phyloP scores from a whole-genome alignment of 2,797 vertebrate genomes.

The Pyrrhura leucotis region DNA sequence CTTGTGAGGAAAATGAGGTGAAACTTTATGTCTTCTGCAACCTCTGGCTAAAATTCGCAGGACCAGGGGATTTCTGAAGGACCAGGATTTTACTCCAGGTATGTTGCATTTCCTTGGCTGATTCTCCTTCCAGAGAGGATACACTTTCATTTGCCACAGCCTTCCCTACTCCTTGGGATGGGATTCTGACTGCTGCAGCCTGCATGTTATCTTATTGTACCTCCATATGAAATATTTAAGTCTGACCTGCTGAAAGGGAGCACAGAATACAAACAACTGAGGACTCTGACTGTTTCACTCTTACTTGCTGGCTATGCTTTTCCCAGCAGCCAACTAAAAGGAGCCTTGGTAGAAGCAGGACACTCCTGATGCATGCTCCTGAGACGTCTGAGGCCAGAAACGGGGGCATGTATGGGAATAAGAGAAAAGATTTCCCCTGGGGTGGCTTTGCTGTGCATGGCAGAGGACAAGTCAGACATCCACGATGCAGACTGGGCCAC shows the following conservation, averaged over 20 bases:
- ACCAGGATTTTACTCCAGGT: fast-evolving
- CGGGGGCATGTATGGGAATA: fast-evolving
- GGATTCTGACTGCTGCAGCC: not conserved
- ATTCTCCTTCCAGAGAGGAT: not conserved
- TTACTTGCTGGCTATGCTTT: not conserved
- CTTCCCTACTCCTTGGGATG: not conserved
- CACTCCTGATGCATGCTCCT: fast-evolving
- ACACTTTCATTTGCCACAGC: not conserved
- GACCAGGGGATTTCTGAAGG: not conserved
- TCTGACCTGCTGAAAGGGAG: not conserved
- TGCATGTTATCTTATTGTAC: not conserved
- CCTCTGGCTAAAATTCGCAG: not conserved
- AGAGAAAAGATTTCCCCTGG: not conserved
- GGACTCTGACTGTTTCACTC: not conserved
- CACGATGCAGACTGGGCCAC: fast-evolving
- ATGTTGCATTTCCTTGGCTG: not conserved
- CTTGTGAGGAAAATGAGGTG: not conserved
- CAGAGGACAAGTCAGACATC: not conserved
- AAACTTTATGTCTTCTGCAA: not conserved
- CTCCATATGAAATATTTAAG: not conserved
- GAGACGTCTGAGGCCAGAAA: not conserved
- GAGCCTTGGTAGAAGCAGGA: not conserved
- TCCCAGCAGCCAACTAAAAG: not conserved
- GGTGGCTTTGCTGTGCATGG: not conserved
- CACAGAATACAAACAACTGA: not conserved